Base-by-base conservation (phyloP, 2,113 vertebrate species). In the Ariopsis seemanni region DNA sequence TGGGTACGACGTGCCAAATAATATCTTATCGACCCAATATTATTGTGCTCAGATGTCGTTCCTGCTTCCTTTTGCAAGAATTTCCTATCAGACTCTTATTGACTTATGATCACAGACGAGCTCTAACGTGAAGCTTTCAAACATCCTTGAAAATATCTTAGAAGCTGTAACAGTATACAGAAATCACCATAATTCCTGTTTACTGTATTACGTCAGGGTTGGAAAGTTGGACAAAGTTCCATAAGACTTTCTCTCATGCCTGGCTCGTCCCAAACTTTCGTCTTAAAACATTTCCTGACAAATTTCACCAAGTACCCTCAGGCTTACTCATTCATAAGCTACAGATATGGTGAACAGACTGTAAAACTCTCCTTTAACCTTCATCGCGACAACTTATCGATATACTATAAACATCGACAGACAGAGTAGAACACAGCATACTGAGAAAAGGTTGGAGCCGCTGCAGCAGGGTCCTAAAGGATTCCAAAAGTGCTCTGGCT, bases 371-470 rank as follows among this genome's bases (percentile, higher is more conserved):
- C 18, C 30, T 48, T 48, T 48, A 74, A 75, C 42, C 20, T 9
- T 34, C 17, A 72, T 7, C 15, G 7, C 4, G 12, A 34, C 15
- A 79, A n/a, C 12, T 17, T 9, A 57, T 17, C 27, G 0, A 81
- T 34, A 18, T 82, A 15, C 10, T 25, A 25, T 30, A 2, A 55
- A 52, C 25, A 20, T 52, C 18, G 62, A 60, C 4, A 42, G 25
- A 57, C 17, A 27, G 25, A 42, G 78, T n/a, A 58, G 82, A 69
- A 85, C 1, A 17, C 48, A 80, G 25, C 85, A 4, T 86, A 88
- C 94, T 94, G 69, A 99, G 91, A 79, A 98, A 98, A 34, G 97
- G 97, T 22, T 97, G 94, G 87, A 99, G 95, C 15, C 94, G 95
- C 77, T 93, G 91, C 87, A 96, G 91, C 85, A 99, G 94, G 15